These are phyloP conservation scores for Pelobates fuscus DNA, from an alignment of 2,113 vertebrate genomes.

Conservation along the genomic window DNA sequence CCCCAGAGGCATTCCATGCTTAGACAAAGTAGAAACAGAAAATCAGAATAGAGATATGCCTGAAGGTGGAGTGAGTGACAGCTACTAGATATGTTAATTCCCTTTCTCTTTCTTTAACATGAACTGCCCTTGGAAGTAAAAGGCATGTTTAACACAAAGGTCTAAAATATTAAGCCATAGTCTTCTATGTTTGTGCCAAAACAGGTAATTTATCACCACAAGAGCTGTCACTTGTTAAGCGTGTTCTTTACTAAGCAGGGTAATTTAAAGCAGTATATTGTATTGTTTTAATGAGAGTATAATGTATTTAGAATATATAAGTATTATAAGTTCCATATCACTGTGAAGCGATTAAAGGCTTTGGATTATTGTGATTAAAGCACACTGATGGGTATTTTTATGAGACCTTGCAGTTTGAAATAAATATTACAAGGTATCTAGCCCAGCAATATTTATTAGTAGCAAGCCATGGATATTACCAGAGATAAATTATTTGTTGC, in stretches of 20 bases:
- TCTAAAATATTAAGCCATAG: conserved; percentile 17
- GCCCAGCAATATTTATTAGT: conserved; percentile 6
- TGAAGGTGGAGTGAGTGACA: conserved; percentile 26
- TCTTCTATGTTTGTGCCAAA: neutral
- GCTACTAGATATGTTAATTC: conserved; percentile 37
- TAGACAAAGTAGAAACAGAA: conserved; percentile 35
- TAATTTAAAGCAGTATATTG: neutral
- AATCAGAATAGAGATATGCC: conserved; percentile 13
- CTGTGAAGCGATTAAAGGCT: neutral
- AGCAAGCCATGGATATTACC: conserved; percentile 5
- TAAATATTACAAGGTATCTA: conserved; percentile 10
- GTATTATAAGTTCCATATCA: neutral
- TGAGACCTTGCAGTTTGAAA: conserved; percentile 5
- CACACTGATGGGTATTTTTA: neutral
- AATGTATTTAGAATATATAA: neutral
- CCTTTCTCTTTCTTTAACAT: conserved; percentile 22
- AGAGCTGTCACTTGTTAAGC: neutral
- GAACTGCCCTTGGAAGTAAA: conserved; percentile 26
- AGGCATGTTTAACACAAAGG: conserved; percentile 1
- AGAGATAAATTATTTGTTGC: conserved; percentile 21
- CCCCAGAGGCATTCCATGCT: conserved; percentile 12
- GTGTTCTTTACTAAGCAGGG: neutral
- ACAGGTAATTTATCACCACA: neutral
- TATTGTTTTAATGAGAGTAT: conserved; percentile 4
- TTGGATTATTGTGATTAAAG: conserved; percentile 3